These are phyloP conservation scores for Drosophila orosa DNA, from an alignment of 1,140 invertebrate genomes.

Conservation along the genomic window DNA sequence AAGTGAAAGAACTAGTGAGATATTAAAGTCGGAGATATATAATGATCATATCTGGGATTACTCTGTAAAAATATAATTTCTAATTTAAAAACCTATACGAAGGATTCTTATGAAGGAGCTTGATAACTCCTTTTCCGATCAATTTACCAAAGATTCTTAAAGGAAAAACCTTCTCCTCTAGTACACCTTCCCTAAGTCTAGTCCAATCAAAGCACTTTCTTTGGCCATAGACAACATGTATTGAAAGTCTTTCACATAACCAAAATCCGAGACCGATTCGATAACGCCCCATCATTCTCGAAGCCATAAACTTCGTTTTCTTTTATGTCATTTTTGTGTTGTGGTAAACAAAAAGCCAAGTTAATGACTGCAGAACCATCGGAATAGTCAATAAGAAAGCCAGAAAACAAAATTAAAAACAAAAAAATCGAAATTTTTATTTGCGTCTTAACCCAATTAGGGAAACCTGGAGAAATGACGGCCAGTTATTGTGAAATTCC, in stretches of 20 bases:
- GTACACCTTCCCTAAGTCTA: too few species aligned
- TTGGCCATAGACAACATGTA: constrained; percentile 12
- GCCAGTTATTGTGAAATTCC: constrained; percentile 50
- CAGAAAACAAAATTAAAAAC: constrained; percentile 3
- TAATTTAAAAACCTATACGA: too few species aligned
- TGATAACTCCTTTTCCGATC: too few species aligned
- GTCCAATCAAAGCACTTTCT: constrained; percentile 2
- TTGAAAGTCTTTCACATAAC: constrained; percentile 1
- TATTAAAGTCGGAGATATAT: not conserved
- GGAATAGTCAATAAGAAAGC: constrained; percentile 25
- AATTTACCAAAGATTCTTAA: too few species aligned
- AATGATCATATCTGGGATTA: not conserved
- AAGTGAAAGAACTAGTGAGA: constrained; percentile 61
- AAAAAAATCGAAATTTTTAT: constrained; percentile 47
- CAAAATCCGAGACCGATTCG: not conserved
- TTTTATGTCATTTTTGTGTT: constrained; percentile 25
- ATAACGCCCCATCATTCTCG: constrained; percentile 1
- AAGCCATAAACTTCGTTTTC: constrained; percentile 34
- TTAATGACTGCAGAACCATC: constrained; percentile 33
- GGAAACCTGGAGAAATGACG: constrained; percentile 28
- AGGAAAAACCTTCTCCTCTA: too few species aligned
- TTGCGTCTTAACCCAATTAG: constrained; percentile 50
- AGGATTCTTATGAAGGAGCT: too few species aligned
- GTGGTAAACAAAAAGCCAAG: constrained; percentile 29
- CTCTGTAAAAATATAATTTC: not conserved